Conservation (phyloP, 2,113 vertebrate genomes). For the Fregata magnificens region DNA sequence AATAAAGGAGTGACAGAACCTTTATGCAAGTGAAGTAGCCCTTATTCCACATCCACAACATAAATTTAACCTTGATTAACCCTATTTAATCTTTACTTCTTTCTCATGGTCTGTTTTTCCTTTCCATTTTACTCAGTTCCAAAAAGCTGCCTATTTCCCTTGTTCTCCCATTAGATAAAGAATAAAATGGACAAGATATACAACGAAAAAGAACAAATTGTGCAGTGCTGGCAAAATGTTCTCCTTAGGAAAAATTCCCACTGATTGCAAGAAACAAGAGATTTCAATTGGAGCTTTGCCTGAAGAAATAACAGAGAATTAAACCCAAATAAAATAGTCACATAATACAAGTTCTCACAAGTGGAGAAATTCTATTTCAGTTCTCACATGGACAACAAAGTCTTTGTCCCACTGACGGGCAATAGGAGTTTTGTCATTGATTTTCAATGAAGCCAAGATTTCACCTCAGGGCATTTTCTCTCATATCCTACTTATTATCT, state of each 20-base stretch:
- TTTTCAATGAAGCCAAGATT: neutral
- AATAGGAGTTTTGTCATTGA: neutral
- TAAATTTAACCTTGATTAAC: neutral
- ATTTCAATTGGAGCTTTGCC: slow-evolving; percentile 10
- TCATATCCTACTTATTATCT: neutral
- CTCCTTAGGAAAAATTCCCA: slow-evolving; percentile 13
- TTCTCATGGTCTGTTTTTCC: neutral
- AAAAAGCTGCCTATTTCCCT: neutral
- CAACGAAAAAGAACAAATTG: neutral
- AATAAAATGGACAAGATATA: neutral
- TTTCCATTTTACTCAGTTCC: neutral
- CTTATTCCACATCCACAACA: neutral
- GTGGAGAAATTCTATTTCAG: neutral
- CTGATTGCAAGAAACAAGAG: slow-evolving; percentile 33
- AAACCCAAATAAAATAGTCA: slow-evolving; percentile 25
- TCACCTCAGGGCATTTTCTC: neutral
- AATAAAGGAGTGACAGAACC: neutral
- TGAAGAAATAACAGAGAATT: slow-evolving; percentile 44
- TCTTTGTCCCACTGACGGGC: neutral
- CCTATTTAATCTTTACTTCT: neutral
- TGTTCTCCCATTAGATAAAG: neutral
- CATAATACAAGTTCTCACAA: neutral
- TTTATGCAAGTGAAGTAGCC: neutral
- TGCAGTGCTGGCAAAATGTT: neutral
- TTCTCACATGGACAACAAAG: neutral